A percentile compares a stretch with the other conserved stretches of the same genome.
These are phyloP conservation scores for Pseudomyrmex sp. DNA, from an alignment of 1,140 invertebrate genomes.

Conservation along the genomic window DNA sequence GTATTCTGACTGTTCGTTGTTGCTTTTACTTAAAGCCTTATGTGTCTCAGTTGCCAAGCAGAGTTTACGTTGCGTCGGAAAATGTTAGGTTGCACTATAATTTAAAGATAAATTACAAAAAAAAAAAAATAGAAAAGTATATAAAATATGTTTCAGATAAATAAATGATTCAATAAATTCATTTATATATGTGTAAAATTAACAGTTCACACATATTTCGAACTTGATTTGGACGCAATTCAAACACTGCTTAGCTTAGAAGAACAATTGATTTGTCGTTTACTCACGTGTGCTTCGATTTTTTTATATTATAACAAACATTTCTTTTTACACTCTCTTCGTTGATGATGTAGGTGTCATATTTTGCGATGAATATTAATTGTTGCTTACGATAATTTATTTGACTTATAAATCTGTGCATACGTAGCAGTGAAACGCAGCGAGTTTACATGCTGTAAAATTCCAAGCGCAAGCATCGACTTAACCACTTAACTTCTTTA, in stretches of 20 bases:
- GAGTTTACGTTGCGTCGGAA: constrained; percentile 3
- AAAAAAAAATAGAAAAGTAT: too few species aligned
- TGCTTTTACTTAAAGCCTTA: constrained; percentile 7
- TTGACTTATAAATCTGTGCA: background rate
- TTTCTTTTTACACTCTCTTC: constrained; percentile 23
- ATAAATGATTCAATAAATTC: too few species aligned
- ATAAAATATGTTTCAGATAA: too few species aligned
- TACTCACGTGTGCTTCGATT: constrained; percentile 15
- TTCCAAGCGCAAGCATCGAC: background rate
- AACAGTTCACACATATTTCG: background rate
- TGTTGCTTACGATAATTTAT: constrained; percentile 29
- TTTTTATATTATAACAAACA: constrained; percentile 10
- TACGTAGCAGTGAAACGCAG: background rate
- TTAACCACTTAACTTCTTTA: constrained; percentile 1
- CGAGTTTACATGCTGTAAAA: background rate
- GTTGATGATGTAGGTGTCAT: background rate
- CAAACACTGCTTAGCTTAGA: constrained; percentile 26
- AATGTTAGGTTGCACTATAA: background rate
- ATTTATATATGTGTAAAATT: too few species aligned
- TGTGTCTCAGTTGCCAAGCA: constrained; percentile 22
- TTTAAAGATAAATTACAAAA: too few species aligned
- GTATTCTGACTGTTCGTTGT: constrained; percentile 14
- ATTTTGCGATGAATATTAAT: constrained; percentile 4
- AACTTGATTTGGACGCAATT: background rate
- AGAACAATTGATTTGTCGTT: constrained; percentile 25